Base-by-base conservation (phyloP, 2,113 vertebrate species). In the Gymnogyps californianus region DNA sequence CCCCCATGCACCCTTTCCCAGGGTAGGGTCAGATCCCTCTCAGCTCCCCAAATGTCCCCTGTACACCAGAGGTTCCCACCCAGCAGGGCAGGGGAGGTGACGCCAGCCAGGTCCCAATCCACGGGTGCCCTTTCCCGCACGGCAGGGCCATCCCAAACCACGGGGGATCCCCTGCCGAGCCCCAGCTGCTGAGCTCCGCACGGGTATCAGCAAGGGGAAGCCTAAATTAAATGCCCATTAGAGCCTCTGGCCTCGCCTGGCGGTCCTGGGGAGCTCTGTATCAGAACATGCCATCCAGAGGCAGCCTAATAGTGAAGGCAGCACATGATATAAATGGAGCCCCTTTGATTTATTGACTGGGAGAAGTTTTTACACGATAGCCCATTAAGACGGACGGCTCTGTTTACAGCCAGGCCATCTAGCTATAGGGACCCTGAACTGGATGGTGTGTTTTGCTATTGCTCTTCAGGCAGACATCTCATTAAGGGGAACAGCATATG, bases 401-500 rank as follows among this genome's bases (percentile, higher is more conserved):
- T 98, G 97, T 98, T 98, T 98, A 98, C 93, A 97, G 97, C 93
- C 95, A 97, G 95, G 96, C 97, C 97, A 97, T 97, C 94, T 96
- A 97, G 98, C 97, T 97, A 97, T 95, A 92, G 97, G 95, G 91
- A 97, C 96, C 93, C 96, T 93, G 87, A 59, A 94, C 93, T 95
- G 95, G 97, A 97, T 97, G 96, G 91, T 95, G 92, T 96, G 96
- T 91, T 96, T 97, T 94, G 96, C 96, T 96, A 97, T 94, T 95
- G 97, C 97, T 97, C 97, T 97, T 97, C 96, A 97, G 92, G 97
- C 96, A 97, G 97, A 98, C 96, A 97, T 98, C 97, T 98, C 96
- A 97, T 97, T 98, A 98, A 97, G 96, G 87, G 95, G 76, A 94
- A 94, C 96, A 93, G 95, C 92, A 95, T 94, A 94, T 93, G 95